phyloP scores from a whole-genome alignment of 2,888 invertebrate genomes.

The Drosophila neutralis region DNA sequence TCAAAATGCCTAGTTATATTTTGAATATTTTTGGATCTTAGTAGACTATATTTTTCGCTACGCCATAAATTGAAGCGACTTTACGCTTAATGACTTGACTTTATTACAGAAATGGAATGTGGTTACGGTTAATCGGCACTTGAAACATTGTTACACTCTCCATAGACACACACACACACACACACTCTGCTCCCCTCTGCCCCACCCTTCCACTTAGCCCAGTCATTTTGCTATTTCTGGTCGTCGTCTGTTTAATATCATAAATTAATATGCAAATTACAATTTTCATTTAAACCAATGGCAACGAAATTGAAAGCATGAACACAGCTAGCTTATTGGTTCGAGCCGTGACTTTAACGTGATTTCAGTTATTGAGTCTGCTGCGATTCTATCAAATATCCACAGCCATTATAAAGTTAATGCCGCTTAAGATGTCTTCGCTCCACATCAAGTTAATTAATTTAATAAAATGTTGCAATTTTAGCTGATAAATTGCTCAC shows the following conservation, averaged over 20 bases:
- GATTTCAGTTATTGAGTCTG: neutral
- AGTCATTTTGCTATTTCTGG: neutral
- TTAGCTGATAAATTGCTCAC: neutral
- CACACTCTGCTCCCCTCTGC: too few relatives aligned
- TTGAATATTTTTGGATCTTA: neutral
- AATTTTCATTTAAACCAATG: slow-evolving; percentile 44
- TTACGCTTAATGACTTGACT: slow-evolving; percentile 63
- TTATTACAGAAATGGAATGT: slow-evolving; percentile 63
- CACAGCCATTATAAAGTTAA: neutral
- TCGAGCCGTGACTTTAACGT: neutral
- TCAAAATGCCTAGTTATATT: neutral
- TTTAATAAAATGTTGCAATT: neutral
- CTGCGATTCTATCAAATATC: neutral
- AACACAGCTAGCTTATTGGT: neutral
- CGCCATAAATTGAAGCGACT: slow-evolving; percentile 61
- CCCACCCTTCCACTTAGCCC: neutral
- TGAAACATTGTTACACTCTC: slow-evolving; percentile 5
- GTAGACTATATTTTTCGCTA: neutral
- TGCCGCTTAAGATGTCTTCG: neutral
- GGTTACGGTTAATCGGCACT: slow-evolving; percentile 27
- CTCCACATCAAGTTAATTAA: neutral
- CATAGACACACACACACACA: too few relatives aligned
- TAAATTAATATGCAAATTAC: slow-evolving; percentile 72
- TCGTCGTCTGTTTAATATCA: slow-evolving; percentile 43
- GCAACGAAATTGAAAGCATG: slow-evolving; percentile 33